These are phyloP conservation scores for Melanargia galathea DNA, from an alignment of 2,888 invertebrate genomes.

Conservation along the genomic window DNA sequence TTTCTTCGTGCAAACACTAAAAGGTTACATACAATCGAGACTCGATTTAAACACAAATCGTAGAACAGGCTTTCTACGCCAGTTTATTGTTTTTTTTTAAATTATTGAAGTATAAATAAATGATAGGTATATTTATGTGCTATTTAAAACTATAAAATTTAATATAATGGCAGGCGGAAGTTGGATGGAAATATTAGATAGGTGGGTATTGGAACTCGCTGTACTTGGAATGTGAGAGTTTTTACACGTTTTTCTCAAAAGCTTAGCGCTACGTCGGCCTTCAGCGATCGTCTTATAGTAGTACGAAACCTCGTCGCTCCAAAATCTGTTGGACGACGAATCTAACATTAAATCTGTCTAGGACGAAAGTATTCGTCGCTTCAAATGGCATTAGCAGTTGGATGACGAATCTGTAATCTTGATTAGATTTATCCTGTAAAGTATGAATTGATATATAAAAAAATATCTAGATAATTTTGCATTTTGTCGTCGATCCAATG, in stretches of 20 bases:
- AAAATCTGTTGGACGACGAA: not conserved
- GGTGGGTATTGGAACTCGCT: not conserved
- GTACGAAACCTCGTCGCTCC: not conserved
- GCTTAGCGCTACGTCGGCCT: not conserved
- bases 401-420: too few species aligned
- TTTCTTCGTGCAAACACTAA: too few species aligned
- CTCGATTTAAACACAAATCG: not conserved
- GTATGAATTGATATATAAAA: too few species aligned
- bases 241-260: slow-evolving; percentile 8
- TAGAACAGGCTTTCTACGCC: slow-evolving; percentile 6
- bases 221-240: slow-evolving; percentile 3
- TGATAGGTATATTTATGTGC: slow-evolving; percentile 33
- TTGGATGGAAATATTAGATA: not conserved
- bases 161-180: slow-evolving; percentile 9
- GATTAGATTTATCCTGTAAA: too few species aligned
- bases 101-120: slow-evolving; percentile 7
- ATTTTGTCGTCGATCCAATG: not conserved
- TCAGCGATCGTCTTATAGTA: not conserved
- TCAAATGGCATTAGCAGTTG: too few species aligned
- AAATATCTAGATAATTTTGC: too few species aligned
- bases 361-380: too few species aligned
- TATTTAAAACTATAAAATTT: slow-evolving; percentile 33
- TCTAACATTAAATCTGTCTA: not conserved
- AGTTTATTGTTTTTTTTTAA: slow-evolving; percentile 14
- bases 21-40: not conserved